Evolutionary conservation across 2,113 vertebrate genomes (phyloP).

Genomic region (Blennius ocellaris): DNA sequence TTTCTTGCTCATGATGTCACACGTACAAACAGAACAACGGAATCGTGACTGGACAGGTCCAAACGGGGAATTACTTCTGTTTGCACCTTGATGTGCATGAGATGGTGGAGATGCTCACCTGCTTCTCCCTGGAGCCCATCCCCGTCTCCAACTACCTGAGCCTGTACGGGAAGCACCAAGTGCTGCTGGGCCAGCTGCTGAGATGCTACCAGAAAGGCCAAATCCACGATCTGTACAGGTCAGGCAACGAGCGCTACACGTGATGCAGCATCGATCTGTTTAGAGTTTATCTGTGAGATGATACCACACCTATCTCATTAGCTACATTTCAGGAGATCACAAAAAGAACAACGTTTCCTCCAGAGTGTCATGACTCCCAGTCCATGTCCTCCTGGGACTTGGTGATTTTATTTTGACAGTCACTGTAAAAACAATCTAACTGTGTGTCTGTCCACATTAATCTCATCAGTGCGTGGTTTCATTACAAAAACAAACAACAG

Average conservation of each 20-base stretch:
- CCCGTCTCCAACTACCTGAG: conserved; percentile 88
- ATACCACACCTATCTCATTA: too few relatives aligned
- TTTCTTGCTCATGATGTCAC: not conserved
- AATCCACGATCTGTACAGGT: conserved; percentile 93
- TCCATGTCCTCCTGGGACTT: too few relatives aligned
- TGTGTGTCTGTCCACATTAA: too few relatives aligned
- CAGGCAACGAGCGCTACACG: not conserved
- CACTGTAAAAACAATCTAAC: too few relatives aligned
- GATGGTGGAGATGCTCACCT: conserved; percentile 89
- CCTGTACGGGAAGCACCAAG: conserved; percentile 90
- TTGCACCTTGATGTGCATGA: conserved; percentile 82
- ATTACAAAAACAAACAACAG: too few relatives aligned
- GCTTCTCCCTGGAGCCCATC: conserved; percentile 86
- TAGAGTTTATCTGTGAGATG: too few relatives aligned
- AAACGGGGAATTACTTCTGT: conserved; percentile 89
- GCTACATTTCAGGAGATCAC: too few relatives aligned
- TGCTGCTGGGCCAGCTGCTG: conserved; percentile 88
- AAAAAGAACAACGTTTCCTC: too few relatives aligned
- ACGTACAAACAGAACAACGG: conserved; percentile 78
- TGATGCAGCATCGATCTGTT: too few relatives aligned
- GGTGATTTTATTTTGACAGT: too few relatives aligned
- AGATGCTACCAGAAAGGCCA: conserved; percentile 79
- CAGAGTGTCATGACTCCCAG: too few relatives aligned
- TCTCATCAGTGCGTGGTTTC: too few relatives aligned
- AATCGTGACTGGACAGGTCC: conserved; percentile 83